These are phyloP conservation scores for Bombus cullumanus DNA, from an alignment of 1,140 invertebrate species.

Conservation along the genomic window DNA sequence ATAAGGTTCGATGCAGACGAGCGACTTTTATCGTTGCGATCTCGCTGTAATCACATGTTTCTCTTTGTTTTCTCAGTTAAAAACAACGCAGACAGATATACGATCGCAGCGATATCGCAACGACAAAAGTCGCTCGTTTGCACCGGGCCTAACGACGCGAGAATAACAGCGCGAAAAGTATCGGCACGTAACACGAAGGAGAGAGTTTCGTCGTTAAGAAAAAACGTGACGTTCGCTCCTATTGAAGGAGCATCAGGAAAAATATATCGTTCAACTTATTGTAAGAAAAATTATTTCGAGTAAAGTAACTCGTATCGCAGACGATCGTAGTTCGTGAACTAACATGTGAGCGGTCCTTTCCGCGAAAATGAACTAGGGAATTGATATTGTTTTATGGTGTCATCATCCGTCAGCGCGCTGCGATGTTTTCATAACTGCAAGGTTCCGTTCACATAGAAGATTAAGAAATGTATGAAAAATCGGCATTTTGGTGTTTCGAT, in stretches of 20 bases:
- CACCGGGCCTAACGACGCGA: too few species aligned
- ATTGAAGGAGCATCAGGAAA: not conserved
- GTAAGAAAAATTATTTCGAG: not conserved
- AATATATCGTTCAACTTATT: not conserved
- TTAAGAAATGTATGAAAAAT: not conserved
- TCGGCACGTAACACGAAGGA: not conserved
- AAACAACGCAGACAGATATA: not conserved
- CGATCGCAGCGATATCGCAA: not conserved
- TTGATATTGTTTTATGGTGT: constrained; percentile 33
- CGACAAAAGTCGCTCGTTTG: too few species aligned
- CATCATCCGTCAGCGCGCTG: constrained; percentile 39
- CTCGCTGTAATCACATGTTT: too few species aligned
- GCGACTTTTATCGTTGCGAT: not conserved
- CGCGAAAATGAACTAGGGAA: constrained; percentile 7
- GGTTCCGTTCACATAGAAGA: not conserved
- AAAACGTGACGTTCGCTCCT: constrained; percentile 18
- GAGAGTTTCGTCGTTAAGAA: constrained; percentile 25
- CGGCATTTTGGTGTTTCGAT: not conserved
- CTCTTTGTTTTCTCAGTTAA: too few species aligned
- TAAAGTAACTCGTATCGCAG: constrained; percentile 9
- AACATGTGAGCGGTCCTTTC: not conserved
- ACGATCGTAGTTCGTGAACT: not conserved
- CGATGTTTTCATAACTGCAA: not conserved
- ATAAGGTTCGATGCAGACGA: too few species aligned
- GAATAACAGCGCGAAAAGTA: too few species aligned